Evolutionary conservation across 1,140 invertebrate species (phyloP).

Genomic region (Drosophila fuyamai): DNA sequence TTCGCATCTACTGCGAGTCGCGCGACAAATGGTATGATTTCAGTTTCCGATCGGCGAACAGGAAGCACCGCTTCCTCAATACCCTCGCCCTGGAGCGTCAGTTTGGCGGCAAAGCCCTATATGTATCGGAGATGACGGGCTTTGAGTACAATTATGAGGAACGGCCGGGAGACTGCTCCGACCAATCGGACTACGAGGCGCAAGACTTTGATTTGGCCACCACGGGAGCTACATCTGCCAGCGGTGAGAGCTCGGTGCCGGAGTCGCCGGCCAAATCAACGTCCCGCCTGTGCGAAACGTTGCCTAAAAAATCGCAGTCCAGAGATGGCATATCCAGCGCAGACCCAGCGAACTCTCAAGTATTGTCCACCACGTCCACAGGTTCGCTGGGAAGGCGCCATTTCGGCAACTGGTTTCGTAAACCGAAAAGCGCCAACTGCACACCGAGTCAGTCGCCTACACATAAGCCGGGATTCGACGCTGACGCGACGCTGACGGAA

Average conservation of each 20-base stretch:
- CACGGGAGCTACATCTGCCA: conserved; percentile 55
- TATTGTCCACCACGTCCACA: conserved; percentile 52
- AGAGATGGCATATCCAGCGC: conserved; percentile 59
- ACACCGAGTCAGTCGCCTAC: conserved; percentile 84
- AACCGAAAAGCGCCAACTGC: conserved; percentile 80
- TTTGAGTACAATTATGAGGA: conserved; percentile 80
- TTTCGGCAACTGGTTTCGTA: conserved; percentile 83
- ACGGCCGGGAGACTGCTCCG: conserved; percentile 65
- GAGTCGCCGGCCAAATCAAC: conserved; percentile 77
- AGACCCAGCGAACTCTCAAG: conserved; percentile 37
- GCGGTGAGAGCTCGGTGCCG: conserved; percentile 75
- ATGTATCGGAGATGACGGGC: conserved; percentile 79
- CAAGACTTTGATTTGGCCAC: conserved; percentile 53
- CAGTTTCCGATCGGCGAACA: conserved; percentile 81
- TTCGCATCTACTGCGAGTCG: conserved; percentile 80
- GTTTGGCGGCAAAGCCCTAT: conserved; percentile 78
- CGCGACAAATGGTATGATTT: conserved; percentile 84
- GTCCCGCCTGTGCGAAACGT: conserved; percentile 67
- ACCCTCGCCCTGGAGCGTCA: conserved; percentile 82
- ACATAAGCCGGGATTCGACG: conserved; percentile 74
- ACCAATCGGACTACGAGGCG: conserved; percentile 78
- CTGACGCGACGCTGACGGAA: conserved; percentile 63
- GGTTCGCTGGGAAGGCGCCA: conserved; percentile 76
- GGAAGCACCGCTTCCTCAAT: conserved; percentile 80
- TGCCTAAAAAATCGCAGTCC: conserved; percentile 79